Percentiles rank a stretch among this genome's conserved stretches.
phyloP scores from a whole-genome alignment of 2,113 vertebrate genomes.

The Myrmecobius fasciatus region DNA sequence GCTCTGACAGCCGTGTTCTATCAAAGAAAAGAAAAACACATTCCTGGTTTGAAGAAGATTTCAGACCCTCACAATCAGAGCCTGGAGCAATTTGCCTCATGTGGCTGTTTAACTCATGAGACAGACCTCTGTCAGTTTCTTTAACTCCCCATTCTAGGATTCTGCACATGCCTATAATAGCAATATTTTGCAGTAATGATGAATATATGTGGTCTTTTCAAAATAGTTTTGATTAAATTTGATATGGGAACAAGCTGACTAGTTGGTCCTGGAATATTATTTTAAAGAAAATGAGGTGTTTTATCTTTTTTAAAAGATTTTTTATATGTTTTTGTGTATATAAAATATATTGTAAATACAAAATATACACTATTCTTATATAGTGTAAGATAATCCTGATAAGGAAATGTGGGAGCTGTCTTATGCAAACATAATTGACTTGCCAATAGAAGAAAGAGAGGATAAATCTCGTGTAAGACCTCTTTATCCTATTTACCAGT shows the following conservation, averaged over 20 bases:
- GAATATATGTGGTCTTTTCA: slow-evolving; percentile 22
- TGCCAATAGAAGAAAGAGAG: background rate
- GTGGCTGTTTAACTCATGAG: slow-evolving; percentile 7
- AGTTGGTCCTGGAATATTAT: slow-evolving; percentile 32
- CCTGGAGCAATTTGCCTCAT: background rate
- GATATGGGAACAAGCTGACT: background rate
- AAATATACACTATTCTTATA: no score
- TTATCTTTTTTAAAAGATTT: no score
- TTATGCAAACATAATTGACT: background rate
- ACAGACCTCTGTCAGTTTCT: background rate
- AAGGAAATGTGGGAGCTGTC: background rate
- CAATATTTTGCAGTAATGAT: background rate
- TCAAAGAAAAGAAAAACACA: slow-evolving; percentile 59
- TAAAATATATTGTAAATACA: no score
- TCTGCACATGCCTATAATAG: background rate
- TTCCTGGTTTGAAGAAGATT: slow-evolving; percentile 46
- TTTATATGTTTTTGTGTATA: no score
- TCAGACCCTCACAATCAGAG: slow-evolving; percentile 32
- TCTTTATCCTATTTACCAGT: background rate
- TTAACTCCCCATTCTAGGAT: background rate
- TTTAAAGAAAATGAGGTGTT: background rate
- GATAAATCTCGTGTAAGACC: background rate
- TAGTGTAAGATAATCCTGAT: slow-evolving; percentile 14
- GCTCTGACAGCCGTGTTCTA: slow-evolving; percentile 55
- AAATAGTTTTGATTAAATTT: slow-evolving; percentile 21